phyloP scores from a whole-genome alignment of 2,113 vertebrate genomes.

The Limnothrissa miodon region DNA sequence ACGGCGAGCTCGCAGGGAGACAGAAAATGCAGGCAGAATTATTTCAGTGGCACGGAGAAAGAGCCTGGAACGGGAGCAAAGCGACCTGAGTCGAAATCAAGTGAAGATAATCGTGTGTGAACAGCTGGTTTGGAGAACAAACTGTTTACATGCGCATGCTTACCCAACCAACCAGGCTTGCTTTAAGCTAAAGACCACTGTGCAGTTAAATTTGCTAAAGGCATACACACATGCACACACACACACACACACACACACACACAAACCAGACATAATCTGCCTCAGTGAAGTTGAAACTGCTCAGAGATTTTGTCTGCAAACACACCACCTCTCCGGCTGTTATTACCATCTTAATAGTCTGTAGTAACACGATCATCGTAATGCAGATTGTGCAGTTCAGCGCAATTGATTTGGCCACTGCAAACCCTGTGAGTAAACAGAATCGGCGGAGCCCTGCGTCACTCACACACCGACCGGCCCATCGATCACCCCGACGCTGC shows the following conservation, averaged over 20 bases:
- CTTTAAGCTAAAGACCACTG: constrained; percentile 5
- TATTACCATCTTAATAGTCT: constrained; percentile 24
- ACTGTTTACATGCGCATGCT: not conserved
- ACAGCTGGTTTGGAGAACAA: constrained; percentile 9
- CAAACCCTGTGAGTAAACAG: constrained; percentile 34
- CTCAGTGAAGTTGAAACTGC: not conserved
- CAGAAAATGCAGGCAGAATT: not conserved
- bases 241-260: constrained; percentile 6
- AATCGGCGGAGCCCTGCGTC: constrained; percentile 27
- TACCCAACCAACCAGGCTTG: constrained; percentile 11
- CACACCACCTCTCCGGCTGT: not conserved
- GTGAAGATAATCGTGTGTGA: constrained; percentile 7
- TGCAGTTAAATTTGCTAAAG: not conserved
- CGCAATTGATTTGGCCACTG: constrained; percentile 25
- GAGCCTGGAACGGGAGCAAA: not conserved
- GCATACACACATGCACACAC: not conserved
- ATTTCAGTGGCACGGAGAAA: not conserved
- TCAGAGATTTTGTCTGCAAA: not conserved
- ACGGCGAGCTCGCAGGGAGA: not conserved
- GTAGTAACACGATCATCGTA: constrained; percentile 24
- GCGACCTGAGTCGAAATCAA: not conserved
- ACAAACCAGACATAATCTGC: not conserved
- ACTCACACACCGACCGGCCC: constrained; percentile 21
- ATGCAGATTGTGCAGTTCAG: constrained; percentile 25
- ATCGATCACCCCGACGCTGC: constrained; percentile 15